Base-by-base conservation (phyloP, 2,113 vertebrate genomes). In the Microtus oregoni region DNA sequence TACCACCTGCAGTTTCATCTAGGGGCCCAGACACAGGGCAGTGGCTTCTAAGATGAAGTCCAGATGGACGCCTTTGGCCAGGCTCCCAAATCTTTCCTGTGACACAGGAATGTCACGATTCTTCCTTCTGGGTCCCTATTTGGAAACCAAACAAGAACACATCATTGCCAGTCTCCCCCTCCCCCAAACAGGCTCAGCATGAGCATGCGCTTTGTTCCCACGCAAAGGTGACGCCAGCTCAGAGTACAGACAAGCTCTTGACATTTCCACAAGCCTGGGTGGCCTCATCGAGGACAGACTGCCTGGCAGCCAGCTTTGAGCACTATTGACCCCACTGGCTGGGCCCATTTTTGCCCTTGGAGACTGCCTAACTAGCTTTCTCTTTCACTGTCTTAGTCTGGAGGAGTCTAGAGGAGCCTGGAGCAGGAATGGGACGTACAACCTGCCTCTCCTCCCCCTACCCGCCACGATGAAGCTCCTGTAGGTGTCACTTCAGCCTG, bases 61-160 rank as follows among this genome's bases (percentile, higher is more conserved):
- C 50, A 19, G 88, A 44, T 35, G 35, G 79, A 67, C 61, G 86
- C 67, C 19, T 3, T 63, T 44, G 7, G 52, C 75, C 32, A n/a
- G 77, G 82, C 55, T 89, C 70, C 78, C 19, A 12, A 2, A 41
- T 3, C 0, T 55, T 75, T 87, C 78, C 20, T 47, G 19, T 63
- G 19, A 89, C 81, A 76, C 52, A 58, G 20, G 17, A 83, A 22
- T 67, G 81, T 96, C 81, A 70, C 13, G 86, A 50, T 19, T 63
- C 55, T 86, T 58, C 50, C 52, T 72, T 75, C 91, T 76, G 44
- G 77, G 67, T 8, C 41, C 61, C 67, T 72, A 7, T 52, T 90
- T 82, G 70, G 91, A 92, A 95, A 82, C 77, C 86, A 68, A 38
- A 81, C 81, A 70, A 68, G 67, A 81, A 73, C 44, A 41, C 61